Base-by-base conservation (phyloP, 1,140 invertebrate species). In the Laupala kohalensis region DNA sequence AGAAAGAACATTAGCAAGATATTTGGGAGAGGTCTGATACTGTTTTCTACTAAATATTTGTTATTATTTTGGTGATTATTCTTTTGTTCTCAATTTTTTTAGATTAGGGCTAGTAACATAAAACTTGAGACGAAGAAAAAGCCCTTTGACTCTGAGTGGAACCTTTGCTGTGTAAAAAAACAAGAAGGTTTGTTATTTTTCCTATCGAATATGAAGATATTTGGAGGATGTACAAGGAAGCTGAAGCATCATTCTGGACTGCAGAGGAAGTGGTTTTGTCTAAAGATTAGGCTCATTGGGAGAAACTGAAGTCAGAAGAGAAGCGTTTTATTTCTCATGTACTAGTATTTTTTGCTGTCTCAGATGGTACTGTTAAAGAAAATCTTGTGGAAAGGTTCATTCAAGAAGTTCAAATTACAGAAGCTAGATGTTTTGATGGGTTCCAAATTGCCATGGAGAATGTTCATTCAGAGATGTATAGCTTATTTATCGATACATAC, bases 361-460 rank as follows among this genome's bases (percentile, higher is more conserved):
- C 96, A 67, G 98, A 99, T 87, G 98, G 98, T 25, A 99, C 99
- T 79, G 97, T 99, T 0, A 99, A 99, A 84, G 97, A 99, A 82
- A 99, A 99, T 84, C 83, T 99, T 19, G 95, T 99, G 13, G 97
- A 99, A 79, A 85, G 96, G 70, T 99, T 99, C 80, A 94, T 92
- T 71, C 94, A 98, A 77, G 97, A 99, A 83, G 95, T 99, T 6
- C 95, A 99, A 82, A 86, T 98, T 3, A 91, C 96, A 0, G 98
- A 99, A 82, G 98, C 98, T 0, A 87, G 96, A 67, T 99, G 92
- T 81, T 99, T 99, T 79, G 99, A 99, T 83, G 96, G 97, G 2
- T 99, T 99, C 78, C 98, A 99, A 84, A 96, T 99, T 73, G 95
- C 96, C 3, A 99, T 99, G 86, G 98, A 99, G 83, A 99, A 99